Percentiles rank a stretch among this genome's conserved stretches.
These are phyloP conservation scores for Tursiops truncatus DNA, from an alignment of 2,113 vertebrate genomes.

Conservation along the genomic window DNA sequence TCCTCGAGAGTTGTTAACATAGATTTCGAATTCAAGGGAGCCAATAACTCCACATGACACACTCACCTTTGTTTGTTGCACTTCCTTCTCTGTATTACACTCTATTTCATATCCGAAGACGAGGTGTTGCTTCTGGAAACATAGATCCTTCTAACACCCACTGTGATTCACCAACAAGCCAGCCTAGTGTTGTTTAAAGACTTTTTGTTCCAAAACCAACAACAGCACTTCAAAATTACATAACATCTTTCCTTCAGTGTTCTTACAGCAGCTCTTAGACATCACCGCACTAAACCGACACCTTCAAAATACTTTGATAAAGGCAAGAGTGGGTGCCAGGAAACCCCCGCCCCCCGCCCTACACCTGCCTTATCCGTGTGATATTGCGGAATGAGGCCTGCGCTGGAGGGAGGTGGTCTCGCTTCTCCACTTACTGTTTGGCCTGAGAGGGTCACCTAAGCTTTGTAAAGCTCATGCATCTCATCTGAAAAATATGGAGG, in stretches of 20 bases:
- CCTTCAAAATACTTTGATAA: not conserved
- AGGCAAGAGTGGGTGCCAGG: not conserved
- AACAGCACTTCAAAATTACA: conserved; percentile 1
- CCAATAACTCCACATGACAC: not conserved
- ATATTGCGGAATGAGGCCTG: not conserved
- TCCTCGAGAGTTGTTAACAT: not conserved
- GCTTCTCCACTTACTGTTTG: not conserved
- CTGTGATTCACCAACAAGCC: not conserved
- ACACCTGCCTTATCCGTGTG: not conserved
- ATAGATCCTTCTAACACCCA: not conserved
- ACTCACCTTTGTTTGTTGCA: not conserved
- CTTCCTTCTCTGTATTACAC: not conserved
- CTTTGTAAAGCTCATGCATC: not conserved
- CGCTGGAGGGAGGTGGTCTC: not conserved
- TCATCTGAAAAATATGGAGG: not conserved
- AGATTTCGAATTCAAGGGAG: not conserved
- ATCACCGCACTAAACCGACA: conserved; percentile 57
- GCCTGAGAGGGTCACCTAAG: not conserved
- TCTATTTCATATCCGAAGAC: not conserved
- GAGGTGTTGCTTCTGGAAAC: not conserved
- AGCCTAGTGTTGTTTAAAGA: not conserved
- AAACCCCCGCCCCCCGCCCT: not conserved
- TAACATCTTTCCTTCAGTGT: not conserved
- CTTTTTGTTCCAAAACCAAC: conserved; percentile 37
- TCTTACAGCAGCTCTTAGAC: conserved; percentile 41